Evolutionary conservation across 92 coral and sea anemone genomes (phyloP), one percentile per base, ranked within the genome.

Genomic region (Zoanthus sociatus): DNA sequence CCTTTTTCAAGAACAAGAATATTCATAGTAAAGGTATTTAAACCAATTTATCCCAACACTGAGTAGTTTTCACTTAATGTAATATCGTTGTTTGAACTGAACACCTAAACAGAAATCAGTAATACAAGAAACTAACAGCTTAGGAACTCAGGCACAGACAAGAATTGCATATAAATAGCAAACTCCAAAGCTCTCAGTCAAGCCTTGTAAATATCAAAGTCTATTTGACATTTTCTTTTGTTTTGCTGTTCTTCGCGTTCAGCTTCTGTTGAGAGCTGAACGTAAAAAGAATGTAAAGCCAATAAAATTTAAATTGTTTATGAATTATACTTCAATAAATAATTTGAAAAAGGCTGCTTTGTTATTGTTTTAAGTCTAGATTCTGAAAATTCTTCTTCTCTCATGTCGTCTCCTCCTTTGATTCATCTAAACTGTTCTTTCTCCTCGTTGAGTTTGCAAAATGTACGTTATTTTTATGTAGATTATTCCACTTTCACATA

Each of bases 201-300:
- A 45, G 55, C 53, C 45, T 21, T 79, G 84, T 61, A 79, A 79
- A 79, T 63, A 81, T 67, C 61, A 51, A 17, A 9, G 21, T 42
- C 9, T 15, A 15, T 6, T 54, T 8, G 33, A 46, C 64, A 55
- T 51, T 55, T 33, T 81, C 85, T 64, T 37, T 66, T 81, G 21
- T 37, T 45, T 18, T 67, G 15, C 3, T 61, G 54, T 48, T 66
- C 60, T 81, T 81, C 31, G 56, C 46, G 75, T n/a, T 63, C 60
- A 64, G 63, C 70, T 81, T 20, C 45, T 66, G 85, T 81, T 81
- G 26, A 46, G 47, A 66, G 56, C 61, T 69, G 78, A 81, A 64
- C 73, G 6, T 12, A 81, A 20, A 31, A 7, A 46, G 75, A 81
- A 81, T 81, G 74, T 81, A 66, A 81, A 66, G 85, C 66, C n/a